phyloP scores from a whole-genome alignment of 37 sponge, comb jelly and placozoan species.

The Chondrosia reniformis region DNA sequence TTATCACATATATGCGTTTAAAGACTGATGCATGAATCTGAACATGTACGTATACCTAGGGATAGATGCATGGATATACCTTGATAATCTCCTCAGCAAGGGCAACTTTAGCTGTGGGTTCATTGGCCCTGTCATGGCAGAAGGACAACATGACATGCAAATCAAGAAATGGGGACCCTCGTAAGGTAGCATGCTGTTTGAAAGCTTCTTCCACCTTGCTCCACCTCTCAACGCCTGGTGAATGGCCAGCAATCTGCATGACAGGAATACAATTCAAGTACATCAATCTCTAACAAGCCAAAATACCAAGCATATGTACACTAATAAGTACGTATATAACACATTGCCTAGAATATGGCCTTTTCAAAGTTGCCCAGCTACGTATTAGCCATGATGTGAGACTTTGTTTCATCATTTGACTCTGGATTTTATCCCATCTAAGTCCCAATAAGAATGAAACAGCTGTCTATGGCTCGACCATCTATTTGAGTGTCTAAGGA shows the following conservation, averaged over 20 bases:
- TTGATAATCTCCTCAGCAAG: slow-evolving; percentile 16
- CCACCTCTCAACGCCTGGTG: slow-evolving; percentile 13
- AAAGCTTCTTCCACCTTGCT: background rate
- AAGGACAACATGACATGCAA: slow-evolving; percentile 5
- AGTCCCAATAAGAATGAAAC: too few species aligned
- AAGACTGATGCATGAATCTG: background rate
- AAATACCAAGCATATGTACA: too few species aligned
- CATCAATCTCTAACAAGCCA: background rate
- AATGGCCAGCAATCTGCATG: background rate
- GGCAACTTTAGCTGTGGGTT: background rate
- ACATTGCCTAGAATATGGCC: too few species aligned
- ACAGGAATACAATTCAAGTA: background rate
- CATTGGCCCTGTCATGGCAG: background rate
- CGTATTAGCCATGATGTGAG: too few species aligned
- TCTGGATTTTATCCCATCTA: too few species aligned
- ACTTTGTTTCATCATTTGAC: too few species aligned
- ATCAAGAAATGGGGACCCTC: slow-evolving; percentile 1
- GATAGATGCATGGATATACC: background rate
- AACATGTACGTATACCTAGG: background rate
- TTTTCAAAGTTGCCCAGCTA: too few species aligned
- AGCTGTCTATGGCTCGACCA: too few species aligned
- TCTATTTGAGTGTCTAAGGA: too few species aligned
- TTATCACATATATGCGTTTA: slow-evolving; percentile 3
- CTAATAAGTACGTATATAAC: too few species aligned
- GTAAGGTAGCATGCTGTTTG: background rate